A percentile compares a stretch with the other conserved stretches of the same genome.
Conservation (phyloP, 2,888 invertebrate genomes). For the Ceraclea dissimilis region DNA sequence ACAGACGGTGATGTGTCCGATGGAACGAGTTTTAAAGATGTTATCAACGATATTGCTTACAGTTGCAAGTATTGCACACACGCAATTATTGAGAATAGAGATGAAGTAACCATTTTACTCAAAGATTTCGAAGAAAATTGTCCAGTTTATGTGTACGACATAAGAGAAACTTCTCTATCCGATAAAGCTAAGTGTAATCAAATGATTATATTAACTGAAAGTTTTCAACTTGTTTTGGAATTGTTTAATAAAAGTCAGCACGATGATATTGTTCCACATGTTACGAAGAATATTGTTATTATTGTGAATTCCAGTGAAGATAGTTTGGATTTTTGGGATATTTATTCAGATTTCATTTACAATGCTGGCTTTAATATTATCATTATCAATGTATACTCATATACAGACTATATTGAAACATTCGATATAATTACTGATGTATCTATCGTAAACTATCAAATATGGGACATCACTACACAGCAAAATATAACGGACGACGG, state of each 20-base stretch:
- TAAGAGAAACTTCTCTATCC: slow-evolving; percentile 4
- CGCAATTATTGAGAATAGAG: neutral
- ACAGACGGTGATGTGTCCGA: too few relatives aligned
- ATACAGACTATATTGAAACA: too few relatives aligned
- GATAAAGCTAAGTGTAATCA: neutral
- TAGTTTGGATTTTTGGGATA: neutral
- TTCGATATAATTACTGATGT: too few relatives aligned
- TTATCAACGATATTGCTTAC: neutral
- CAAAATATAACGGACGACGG: too few relatives aligned
- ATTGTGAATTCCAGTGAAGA: neutral
- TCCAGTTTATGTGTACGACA: slow-evolving; percentile 7
- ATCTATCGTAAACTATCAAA: too few relatives aligned
- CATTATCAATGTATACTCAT: neutral
- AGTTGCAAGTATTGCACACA: neutral
- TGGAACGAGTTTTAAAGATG: too few relatives aligned
- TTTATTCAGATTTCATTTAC: neutral
- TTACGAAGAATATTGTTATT: neutral
- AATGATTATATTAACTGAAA: neutral
- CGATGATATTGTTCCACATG: neutral
- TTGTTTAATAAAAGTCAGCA: neutral
- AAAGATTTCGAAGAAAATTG: slow-evolving; percentile 3
- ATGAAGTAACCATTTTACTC: neutral
- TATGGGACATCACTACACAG: too few relatives aligned
- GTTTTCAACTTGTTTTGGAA: neutral
- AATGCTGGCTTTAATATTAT: neutral